These are phyloP conservation scores for Campaea margaritaria DNA, from an alignment of 2,888 invertebrate species.

Conservation along the genomic window DNA sequence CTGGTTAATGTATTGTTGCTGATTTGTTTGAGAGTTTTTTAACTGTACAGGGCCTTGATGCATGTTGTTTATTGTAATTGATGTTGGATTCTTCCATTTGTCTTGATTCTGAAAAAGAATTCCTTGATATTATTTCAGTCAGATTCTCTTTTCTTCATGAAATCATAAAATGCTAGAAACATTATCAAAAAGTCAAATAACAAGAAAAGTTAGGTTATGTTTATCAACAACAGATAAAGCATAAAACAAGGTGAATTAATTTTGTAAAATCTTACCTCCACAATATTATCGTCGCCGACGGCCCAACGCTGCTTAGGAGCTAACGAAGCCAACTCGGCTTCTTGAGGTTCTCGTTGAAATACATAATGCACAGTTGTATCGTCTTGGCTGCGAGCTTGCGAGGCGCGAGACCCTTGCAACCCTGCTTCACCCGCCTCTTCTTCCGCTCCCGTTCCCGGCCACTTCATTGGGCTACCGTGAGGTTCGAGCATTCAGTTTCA, in stretches of 20 bases:
- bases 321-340: constrained; percentile 91
- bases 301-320: constrained; percentile 94
- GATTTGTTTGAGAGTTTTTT: constrained; percentile 81
- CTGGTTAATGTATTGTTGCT: constrained; percentile 81
- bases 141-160: not conserved
- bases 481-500: constrained; percentile 85
- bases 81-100: constrained; percentile 93
- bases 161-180: not conserved
- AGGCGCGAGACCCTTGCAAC: constrained; percentile 87
- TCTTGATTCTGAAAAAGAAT: constrained; percentile 89
- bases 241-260: not conserved
- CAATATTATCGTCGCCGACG: constrained; percentile 93
- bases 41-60: constrained; percentile 82
- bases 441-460: constrained; percentile 89
- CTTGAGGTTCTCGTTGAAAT: constrained; percentile 92
- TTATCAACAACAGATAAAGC: constrained; percentile 44
- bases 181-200: not conserved
- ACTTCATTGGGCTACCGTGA: constrained; percentile 90
- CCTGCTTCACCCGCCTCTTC: constrained; percentile 85
- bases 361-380: constrained; percentile 97
- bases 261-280: constrained; percentile 87
- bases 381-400: constrained; percentile 89
- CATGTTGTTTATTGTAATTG: constrained; percentile 84
- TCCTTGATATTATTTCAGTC: constrained; percentile 5
- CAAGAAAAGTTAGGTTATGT: constrained; percentile 47